Conservation (phyloP, 2,113 vertebrate genomes). For the Microtus pennsylvanicus region DNA sequence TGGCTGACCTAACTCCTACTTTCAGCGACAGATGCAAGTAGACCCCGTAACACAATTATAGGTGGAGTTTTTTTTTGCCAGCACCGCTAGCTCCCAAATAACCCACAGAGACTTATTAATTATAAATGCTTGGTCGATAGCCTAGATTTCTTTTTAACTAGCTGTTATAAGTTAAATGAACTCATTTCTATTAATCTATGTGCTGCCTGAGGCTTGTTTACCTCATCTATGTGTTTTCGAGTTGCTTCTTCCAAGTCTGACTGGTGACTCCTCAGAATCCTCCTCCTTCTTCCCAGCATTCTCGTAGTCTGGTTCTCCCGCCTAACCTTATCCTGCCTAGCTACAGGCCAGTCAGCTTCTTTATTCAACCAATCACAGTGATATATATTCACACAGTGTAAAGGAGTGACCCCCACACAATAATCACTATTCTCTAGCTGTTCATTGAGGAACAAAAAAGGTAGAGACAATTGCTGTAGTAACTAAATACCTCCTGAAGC, state of each 20-base stretch:
- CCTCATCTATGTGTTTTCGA: background rate
- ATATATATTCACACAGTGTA: background rate
- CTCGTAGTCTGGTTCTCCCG: background rate
- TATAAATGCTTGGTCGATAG: background rate
- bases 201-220: accelerated
- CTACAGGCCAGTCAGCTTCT: background rate
- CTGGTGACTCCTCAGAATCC: background rate
- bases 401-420: background rate
- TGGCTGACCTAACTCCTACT: background rate
- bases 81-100: background rate
- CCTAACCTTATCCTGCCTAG: background rate
- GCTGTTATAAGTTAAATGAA: background rate
- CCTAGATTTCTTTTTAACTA: background rate
- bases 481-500: background rate
- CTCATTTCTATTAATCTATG: background rate
- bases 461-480: background rate
- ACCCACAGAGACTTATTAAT: background rate
- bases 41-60: background rate
- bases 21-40: background rate
- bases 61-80: background rate
- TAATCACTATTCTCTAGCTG: background rate
- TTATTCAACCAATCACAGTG: background rate
- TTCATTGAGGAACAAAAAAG: background rate
- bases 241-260: background rate
- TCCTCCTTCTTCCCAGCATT: background rate